Evolutionary conservation across 2,797 vertebrate genomes (phyloP).

Genomic region (Cyclura pinguis): DNA sequence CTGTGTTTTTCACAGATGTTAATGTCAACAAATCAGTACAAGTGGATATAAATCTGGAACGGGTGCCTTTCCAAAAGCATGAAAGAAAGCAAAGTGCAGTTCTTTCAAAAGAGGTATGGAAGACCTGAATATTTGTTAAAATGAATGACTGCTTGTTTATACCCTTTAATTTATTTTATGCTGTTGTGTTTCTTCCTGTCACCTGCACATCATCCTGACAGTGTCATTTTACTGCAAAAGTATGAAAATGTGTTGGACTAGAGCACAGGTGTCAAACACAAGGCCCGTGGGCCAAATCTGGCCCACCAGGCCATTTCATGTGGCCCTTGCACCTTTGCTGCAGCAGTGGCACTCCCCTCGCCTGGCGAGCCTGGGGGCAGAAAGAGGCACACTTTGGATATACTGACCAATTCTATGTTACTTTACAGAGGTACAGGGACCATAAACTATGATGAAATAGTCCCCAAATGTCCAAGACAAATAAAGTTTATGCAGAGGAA

Average conservation of each 20-base stretch:
- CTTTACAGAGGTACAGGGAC: no score
- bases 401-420: no score
- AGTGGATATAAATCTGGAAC: conserved; percentile 65
- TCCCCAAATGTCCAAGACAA: no score
- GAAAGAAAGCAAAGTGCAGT: conserved; percentile 36
- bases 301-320: no score
- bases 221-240: not conserved
- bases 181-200: not conserved
- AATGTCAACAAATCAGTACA: conserved; percentile 71
- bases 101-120: conserved; percentile 67
- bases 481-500: no score
- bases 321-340: no score
- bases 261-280: no score
- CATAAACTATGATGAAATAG: no score
- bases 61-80: conserved; percentile 54
- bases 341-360: no score
- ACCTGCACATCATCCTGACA: not conserved
- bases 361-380: no score
- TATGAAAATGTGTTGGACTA: not conserved
- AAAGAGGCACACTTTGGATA: no score
- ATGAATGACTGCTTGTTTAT: not conserved
- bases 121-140: conserved; percentile 18
- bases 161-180: not conserved
- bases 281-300: no score
- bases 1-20: conserved; percentile 64